phyloP scores from a whole-genome alignment of 2,797 vertebrate genomes.

The Lagocephalus sceleratus region DNA sequence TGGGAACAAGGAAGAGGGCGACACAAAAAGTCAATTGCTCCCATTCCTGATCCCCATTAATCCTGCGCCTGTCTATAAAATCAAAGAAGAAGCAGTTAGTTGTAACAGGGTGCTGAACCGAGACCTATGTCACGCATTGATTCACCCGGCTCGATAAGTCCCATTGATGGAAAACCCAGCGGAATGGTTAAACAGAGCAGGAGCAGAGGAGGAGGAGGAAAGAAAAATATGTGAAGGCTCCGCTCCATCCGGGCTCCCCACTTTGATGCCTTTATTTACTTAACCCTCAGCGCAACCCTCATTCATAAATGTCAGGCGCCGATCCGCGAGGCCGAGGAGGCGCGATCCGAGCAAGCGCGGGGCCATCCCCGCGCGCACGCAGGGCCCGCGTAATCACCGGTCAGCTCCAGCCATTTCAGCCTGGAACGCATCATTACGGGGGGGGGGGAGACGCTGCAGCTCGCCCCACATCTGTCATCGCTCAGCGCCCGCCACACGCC shows the following conservation, averaged over 20 bases:
- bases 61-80: slow-evolving; percentile 68
- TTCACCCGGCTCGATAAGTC: slow-evolving; percentile 54
- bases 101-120: slow-evolving; percentile 56
- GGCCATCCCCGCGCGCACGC: slow-evolving; percentile 28
- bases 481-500: slow-evolving; percentile 53
- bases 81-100: slow-evolving; percentile 67
- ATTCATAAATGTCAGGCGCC: slow-evolving; percentile 64
- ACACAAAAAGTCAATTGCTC: slow-evolving; percentile 55
- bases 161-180: slow-evolving; percentile 55
- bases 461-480: slow-evolving; percentile 69
- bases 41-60: slow-evolving; percentile 65
- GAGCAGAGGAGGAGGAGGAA: neutral
- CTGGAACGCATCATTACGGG: slow-evolving; percentile 50
- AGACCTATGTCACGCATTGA: slow-evolving; percentile 60
- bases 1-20: slow-evolving; percentile 40
- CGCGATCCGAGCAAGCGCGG: slow-evolving; percentile 48
- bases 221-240: slow-evolving; percentile 3
- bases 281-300: slow-evolving; percentile 55
- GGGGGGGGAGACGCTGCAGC: slow-evolving; percentile 41
- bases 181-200: slow-evolving; percentile 39
- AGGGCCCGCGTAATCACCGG: slow-evolving; percentile 48
- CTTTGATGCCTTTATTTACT: slow-evolving; percentile 68
- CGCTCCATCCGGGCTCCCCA: neutral
- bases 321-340: slow-evolving; percentile 45
- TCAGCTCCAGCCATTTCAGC: slow-evolving; percentile 43